Evolutionary conservation across 2,888 invertebrate genomes (phyloP).

Genomic region (Anodontia alba): DNA sequence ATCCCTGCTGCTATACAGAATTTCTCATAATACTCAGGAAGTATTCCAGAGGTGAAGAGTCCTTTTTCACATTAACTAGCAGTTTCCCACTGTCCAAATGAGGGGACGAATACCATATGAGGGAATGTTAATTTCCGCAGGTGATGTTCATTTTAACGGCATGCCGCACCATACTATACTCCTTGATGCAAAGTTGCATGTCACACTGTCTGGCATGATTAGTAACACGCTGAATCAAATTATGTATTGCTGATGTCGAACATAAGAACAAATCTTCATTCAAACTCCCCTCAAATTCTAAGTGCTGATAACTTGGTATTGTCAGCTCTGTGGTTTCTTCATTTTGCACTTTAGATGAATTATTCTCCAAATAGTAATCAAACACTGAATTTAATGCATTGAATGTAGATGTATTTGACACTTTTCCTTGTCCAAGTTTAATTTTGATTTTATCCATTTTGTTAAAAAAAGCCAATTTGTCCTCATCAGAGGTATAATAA

Average conservation of each 20-base stretch:
- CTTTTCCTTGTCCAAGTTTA: constrained; percentile 21
- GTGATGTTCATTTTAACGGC: neutral
- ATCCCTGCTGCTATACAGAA: constrained; percentile 5
- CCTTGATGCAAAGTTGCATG: neutral
- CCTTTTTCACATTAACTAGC: constrained; percentile 12
- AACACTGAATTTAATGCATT: neutral
- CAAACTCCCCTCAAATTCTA: neutral
- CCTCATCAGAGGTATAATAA: constrained; percentile 9
- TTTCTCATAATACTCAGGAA: constrained; percentile 21
- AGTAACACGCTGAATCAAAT: constrained; percentile 12
- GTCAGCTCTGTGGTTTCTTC: neutral
- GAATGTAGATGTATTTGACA: constrained; percentile 18
- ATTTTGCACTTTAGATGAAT: neutral
- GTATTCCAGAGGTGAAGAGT: constrained; percentile 18
- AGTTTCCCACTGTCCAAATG: constrained; percentile 21
- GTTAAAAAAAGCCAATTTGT: constrained; percentile 21
- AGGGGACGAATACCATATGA: constrained; percentile 23
- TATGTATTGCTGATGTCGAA: constrained; percentile 19
- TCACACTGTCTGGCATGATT: constrained; percentile 2
- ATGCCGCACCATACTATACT: neutral
- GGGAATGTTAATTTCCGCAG: neutral
- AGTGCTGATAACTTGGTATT: neutral
- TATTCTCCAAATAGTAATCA: neutral
- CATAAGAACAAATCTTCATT: constrained; percentile 20
- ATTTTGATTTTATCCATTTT: constrained; percentile 29